phyloP scores from a whole-genome alignment of 2,797 vertebrate species.

The Peromyscus melanophrys region DNA sequence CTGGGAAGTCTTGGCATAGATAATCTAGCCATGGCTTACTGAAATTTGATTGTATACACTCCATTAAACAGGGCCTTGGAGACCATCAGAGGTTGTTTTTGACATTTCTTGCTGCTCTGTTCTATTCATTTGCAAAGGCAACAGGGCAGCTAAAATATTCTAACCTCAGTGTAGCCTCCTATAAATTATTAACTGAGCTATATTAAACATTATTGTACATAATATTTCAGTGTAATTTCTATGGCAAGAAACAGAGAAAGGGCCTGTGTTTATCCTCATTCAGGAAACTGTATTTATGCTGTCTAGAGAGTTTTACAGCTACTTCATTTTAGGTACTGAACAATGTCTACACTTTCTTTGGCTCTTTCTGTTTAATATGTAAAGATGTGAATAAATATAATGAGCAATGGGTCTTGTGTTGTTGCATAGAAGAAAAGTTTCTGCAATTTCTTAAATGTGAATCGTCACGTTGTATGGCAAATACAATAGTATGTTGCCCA shows the following conservation, averaged over 20 bases:
- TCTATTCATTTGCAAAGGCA: slow-evolving; percentile 21
- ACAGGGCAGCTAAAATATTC: slow-evolving; percentile 68
- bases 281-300: slow-evolving; percentile 26
- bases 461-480: slow-evolving; percentile 18
- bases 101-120: slow-evolving; percentile 31
- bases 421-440: background rate
- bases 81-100: slow-evolving; percentile 61
- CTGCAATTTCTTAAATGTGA: background rate
- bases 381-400: background rate
- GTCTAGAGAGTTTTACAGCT: slow-evolving; percentile 3
- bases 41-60: slow-evolving; percentile 77
- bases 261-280: background rate
- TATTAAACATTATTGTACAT: slow-evolving; percentile 60
- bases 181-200: slow-evolving; percentile 34
- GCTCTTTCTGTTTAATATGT: background rate
- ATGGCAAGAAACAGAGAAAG: slow-evolving; percentile 46
- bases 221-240: slow-evolving; percentile 28
- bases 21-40: slow-evolving; percentile 63
- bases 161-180: slow-evolving; percentile 27
- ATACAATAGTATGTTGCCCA: background rate
- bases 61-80: slow-evolving; percentile 73
- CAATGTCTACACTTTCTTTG: background rate
- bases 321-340: background rate
- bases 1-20: slow-evolving; percentile 52
- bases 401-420: background rate